These are phyloP conservation scores for Nomada hirtipes DNA, from an alignment of 2,888 invertebrate species.

Conservation along the genomic window DNA sequence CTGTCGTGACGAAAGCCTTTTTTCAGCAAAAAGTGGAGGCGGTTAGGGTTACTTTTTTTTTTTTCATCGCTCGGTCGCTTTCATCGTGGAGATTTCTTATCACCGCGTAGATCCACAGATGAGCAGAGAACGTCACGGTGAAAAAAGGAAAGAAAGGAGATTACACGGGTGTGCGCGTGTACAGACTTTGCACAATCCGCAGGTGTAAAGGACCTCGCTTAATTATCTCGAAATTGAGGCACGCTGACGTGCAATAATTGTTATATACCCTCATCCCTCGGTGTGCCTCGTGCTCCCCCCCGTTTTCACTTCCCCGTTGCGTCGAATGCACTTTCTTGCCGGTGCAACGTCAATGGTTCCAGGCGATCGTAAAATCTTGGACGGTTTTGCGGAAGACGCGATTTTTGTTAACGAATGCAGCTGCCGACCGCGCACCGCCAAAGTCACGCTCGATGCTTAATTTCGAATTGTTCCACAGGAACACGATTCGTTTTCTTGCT, in stretches of 20 bases:
- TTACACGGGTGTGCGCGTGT: conserved; percentile 70
- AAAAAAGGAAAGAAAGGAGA: conserved; percentile 45
- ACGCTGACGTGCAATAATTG: conserved; percentile 82
- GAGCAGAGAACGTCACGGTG: conserved; percentile 64
- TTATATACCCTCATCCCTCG: conserved; percentile 61
- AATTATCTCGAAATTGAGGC: conserved; percentile 79
- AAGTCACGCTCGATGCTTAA: conserved; percentile 57
- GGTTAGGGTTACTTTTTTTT: conserved; percentile 50
- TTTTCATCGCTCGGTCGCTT: conserved; percentile 18
- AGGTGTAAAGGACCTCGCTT: conserved; percentile 74
- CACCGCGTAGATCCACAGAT: conserved; percentile 56
- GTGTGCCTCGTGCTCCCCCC: conserved; percentile 24
- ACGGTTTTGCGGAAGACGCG: conserved; percentile 57
- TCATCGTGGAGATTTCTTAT: conserved; percentile 61
- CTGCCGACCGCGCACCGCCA: conserved; percentile 44
- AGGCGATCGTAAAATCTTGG: conserved; percentile 71
- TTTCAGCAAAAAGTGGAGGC: conserved; percentile 57
- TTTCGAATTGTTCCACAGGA: conserved; percentile 45
- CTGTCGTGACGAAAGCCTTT: conserved; percentile 60
- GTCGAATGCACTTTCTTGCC: conserved; percentile 60
- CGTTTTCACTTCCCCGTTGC: conserved; percentile 38
- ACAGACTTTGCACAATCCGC: conserved; percentile 65
- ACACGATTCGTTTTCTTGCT: conserved; percentile 23
- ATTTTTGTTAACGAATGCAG: conserved; percentile 57
- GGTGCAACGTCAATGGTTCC: conserved; percentile 65